A percentile compares a stretch with the other conserved stretches of the same genome.
These are phyloP conservation scores for Lithophane ornitopus DNA, from an alignment of 2,888 invertebrate species.

Conservation along the genomic window DNA sequence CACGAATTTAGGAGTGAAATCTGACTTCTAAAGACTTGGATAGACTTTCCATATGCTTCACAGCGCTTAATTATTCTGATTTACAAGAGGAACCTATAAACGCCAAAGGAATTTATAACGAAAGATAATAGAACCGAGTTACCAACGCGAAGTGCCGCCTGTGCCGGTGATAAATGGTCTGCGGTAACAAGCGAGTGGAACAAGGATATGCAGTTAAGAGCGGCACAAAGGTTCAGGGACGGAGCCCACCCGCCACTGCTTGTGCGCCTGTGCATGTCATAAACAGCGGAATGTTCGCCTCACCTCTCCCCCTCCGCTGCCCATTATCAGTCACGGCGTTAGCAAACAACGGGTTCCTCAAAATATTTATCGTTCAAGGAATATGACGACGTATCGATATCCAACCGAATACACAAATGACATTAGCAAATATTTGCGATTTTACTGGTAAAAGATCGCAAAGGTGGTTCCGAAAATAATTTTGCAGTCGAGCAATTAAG, in stretches of 20 bases:
- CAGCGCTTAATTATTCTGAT: slow-evolving; percentile 32
- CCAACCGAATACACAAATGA: slow-evolving; percentile 38
- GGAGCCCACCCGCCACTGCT: slow-evolving; percentile 67
- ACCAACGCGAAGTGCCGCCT: slow-evolving; percentile 51
- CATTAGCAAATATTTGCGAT: slow-evolving; percentile 48
- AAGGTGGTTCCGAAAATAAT: slow-evolving; percentile 36
- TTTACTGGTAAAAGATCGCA: slow-evolving; percentile 3
- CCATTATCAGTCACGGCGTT: slow-evolving; percentile 78
- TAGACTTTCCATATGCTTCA: slow-evolving; percentile 29
- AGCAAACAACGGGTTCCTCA: slow-evolving; percentile 75
- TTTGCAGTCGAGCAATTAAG: slow-evolving; percentile 22
- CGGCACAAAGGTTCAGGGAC: slow-evolving; percentile 71
- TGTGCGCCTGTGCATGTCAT: slow-evolving; percentile 75
- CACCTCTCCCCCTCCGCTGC: slow-evolving; percentile 67
- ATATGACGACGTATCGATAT: slow-evolving; percentile 40
- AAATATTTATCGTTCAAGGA: slow-evolving; percentile 65
- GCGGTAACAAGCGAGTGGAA: slow-evolving; percentile 69
- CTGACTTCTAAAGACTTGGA: not conserved
- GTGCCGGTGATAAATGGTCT: slow-evolving; percentile 64
- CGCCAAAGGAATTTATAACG: slow-evolving; percentile 51
- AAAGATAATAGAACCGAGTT: slow-evolving; percentile 59
- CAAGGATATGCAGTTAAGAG: slow-evolving; percentile 70
- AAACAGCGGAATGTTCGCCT: slow-evolving; percentile 80
- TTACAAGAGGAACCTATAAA: slow-evolving; percentile 44
- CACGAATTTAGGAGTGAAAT: slow-evolving; percentile 16